phyloP scores from a whole-genome alignment of 2,797 vertebrate species.

The Dallia pectoralis region DNA sequence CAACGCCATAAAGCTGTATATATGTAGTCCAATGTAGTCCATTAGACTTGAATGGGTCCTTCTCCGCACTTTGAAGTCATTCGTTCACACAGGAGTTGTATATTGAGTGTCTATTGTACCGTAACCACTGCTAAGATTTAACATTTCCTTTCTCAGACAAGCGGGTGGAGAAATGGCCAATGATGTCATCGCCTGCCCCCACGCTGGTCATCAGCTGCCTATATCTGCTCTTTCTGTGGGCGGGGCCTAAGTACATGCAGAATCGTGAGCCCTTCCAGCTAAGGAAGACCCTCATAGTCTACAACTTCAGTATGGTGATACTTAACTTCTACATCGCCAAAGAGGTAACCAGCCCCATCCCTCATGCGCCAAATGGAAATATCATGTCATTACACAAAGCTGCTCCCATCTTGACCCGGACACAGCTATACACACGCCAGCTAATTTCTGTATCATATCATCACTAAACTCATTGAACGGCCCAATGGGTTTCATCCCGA shows the following conservation, averaged over 20 bases:
- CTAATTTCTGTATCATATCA: too few relatives aligned
- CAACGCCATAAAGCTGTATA: neutral
- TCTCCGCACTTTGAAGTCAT: neutral
- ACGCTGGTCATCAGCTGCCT: constrained; percentile 92
- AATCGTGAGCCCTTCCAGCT: constrained; percentile 89
- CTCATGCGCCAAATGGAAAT: neutral
- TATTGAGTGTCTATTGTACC: neutral
- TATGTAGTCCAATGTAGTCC: neutral
- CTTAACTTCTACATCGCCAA: constrained; percentile 99
- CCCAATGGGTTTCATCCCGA: too few relatives aligned
- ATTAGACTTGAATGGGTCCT: neutral
- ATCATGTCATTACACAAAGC: neutral
- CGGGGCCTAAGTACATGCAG: constrained; percentile 96
- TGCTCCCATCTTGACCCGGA: neutral
- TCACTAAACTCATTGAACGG: too few relatives aligned
- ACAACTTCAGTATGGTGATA: constrained; percentile 99
- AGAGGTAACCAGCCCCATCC: constrained; percentile 77
- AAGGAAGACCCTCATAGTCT: constrained; percentile 89
- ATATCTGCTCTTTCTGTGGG: constrained; percentile 96
- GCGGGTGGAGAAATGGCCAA: constrained; percentile 91
- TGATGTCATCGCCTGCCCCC: constrained; percentile 92
- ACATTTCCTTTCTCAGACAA: constrained; percentile 79
- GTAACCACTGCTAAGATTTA: neutral
- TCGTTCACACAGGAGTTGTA: neutral
- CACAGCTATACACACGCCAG: too few relatives aligned